These are phyloP conservation scores for Gambusia affinis DNA, from an alignment of 2,113 vertebrate species.

Conservation along the genomic window DNA sequence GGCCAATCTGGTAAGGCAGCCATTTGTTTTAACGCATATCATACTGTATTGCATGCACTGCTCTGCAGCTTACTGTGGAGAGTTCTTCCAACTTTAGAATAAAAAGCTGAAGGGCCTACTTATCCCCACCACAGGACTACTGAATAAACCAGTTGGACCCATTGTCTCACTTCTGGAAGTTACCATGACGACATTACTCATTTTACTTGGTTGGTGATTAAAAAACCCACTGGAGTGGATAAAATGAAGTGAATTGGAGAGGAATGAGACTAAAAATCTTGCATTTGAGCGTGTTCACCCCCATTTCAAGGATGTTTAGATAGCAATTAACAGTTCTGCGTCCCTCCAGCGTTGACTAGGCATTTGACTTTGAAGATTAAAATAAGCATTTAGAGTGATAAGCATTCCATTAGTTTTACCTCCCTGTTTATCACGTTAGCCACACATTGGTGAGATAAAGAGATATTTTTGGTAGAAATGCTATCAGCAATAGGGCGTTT, in stretches of 20 bases:
- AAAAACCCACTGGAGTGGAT: constrained; percentile 71
- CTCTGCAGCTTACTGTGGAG: not conserved
- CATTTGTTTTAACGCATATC: not conserved
- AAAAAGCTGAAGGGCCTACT: constrained; percentile 37
- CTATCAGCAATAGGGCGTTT: constrained; percentile 6
- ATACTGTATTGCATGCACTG: not conserved
- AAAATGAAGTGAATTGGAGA: constrained; percentile 48
- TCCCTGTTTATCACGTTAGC: constrained; percentile 9
- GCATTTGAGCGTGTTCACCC: constrained; percentile 26
- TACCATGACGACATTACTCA: constrained; percentile 87
- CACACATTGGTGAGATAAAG: constrained; percentile 8
- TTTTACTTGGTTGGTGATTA: constrained; percentile 86
- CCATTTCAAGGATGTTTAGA: constrained; percentile 57
- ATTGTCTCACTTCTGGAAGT: constrained; percentile 83
- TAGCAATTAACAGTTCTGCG: constrained; percentile 57
- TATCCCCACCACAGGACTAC: constrained; percentile 43
- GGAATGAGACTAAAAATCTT: constrained; percentile 9
- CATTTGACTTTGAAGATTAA: constrained; percentile 51
- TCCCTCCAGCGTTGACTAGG: constrained; percentile 36
- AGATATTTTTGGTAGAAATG: constrained; percentile 15
- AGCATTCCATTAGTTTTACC: constrained; percentile 35
- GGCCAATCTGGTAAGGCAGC: not conserved
- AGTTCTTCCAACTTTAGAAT: constrained; percentile 10
- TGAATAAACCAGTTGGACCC: constrained; percentile 80
- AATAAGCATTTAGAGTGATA: constrained; percentile 53